phyloP scores from a whole-genome alignment of 1,140 invertebrate genomes.

The Octopus bimaculoides region DNA sequence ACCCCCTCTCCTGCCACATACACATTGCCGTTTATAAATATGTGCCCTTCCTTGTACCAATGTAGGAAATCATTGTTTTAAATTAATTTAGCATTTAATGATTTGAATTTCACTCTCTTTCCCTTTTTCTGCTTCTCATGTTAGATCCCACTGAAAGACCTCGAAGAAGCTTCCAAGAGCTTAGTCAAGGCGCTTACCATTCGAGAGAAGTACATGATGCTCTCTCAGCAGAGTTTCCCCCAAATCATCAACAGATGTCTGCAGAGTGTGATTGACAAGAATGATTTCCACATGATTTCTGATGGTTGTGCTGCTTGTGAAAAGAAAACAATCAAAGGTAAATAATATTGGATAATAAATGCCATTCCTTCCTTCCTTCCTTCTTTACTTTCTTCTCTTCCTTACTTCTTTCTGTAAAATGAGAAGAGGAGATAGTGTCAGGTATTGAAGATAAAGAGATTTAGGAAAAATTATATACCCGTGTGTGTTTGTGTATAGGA shows the following conservation, averaged over 20 bases:
- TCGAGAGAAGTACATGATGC: constrained; percentile 81
- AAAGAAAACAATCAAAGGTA: constrained; percentile 14
- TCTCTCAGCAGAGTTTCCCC: constrained; percentile 84
- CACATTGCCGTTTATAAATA: no score
- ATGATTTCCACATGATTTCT: constrained; percentile 31
- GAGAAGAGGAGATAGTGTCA: no score
- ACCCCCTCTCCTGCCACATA: no score
- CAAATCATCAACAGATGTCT: constrained; percentile 81
- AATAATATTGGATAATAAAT: not conserved
- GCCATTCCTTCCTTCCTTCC: no score
- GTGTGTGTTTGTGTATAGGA: no score
- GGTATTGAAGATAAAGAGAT: no score
- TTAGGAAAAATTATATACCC: no score
- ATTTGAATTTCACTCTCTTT: not conserved
- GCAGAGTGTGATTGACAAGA: constrained; percentile 44
- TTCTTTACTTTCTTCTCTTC: no score
- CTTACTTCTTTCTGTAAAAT: no score
- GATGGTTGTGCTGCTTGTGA: constrained; percentile 13
- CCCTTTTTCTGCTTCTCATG: not conserved
- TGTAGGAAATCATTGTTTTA: no score
- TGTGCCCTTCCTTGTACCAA: no score
- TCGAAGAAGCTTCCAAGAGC: constrained; percentile 81
- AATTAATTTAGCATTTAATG: no score
- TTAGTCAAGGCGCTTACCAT: constrained; percentile 84
- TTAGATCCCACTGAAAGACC: constrained; percentile 86